Evolutionary conservation across 2,797 vertebrate genomes (phyloP), one percentile per base, ranked within the genome.

Genomic region (Oryzias sinensis): DNA sequence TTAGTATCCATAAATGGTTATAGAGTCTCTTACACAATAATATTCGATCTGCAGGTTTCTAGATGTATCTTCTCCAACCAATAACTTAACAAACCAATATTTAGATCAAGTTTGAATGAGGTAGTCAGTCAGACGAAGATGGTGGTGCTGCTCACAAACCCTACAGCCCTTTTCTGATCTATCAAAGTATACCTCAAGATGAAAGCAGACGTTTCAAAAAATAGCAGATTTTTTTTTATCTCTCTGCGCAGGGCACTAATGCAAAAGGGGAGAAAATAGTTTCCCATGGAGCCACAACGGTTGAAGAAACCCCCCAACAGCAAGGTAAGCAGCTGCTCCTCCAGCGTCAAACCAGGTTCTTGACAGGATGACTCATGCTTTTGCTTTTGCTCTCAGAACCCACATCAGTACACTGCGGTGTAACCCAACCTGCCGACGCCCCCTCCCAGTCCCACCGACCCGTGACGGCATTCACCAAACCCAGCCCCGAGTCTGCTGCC

Each of bases 271-370:
- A 82, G 54, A 79, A 37, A 50, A 59, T 14, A 5, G 1, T 54
- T 11, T 16, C 57, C 29, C 43, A 20, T 13, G 40, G 53, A 14
- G 17, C 52, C 29, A 15, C 82, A 0, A 51, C 80, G 7, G 18
- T 80, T 18, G 25, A 89, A 43, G 93, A 94, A 79, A 93, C 93
- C 7, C 90, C 91, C 29, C 88, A 79, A 18, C 56, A 37, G 4
- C 64, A 80, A 88, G 94, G 94, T 95, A 88, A 14, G 65, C 5
- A n/a, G 44, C 27, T 24, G 1, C 16, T 16, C 11, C 45, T 49
- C 15, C 7, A 0, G 25, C 4, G 58, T 18, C 2, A 8, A 15
- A 2, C 43, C 4, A 17, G 4, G n/a, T 5, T 42, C 17, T 47
- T 2, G 18, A 25, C 3, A 3, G n/a, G 17, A 18, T 17, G 44